Percentiles rank a stretch among this genome's conserved stretches.
phyloP scores from a whole-genome alignment of 2,888 invertebrate species.

The Drosophila phalerata region DNA sequence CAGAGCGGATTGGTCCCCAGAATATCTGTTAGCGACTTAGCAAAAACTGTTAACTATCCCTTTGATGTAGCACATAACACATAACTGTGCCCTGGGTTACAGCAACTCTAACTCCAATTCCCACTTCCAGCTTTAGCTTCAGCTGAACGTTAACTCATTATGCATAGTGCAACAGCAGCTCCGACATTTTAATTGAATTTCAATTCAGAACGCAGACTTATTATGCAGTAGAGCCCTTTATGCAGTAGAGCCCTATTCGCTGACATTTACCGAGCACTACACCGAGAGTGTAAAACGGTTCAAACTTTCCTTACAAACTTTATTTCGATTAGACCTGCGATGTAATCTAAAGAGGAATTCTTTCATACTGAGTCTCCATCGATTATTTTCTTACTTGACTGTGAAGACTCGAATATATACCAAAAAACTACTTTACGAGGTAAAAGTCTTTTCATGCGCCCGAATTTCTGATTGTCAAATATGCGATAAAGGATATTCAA shows the following conservation, averaged over 20 bases:
- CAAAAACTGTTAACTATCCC: conserved; percentile 64
- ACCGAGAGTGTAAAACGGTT: conserved; percentile 30
- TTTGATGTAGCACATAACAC: conserved; percentile 66
- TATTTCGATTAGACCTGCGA: conserved; percentile 34
- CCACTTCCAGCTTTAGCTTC: conserved; percentile 5
- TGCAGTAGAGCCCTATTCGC: conserved; percentile 12
- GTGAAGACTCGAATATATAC: too few species aligned
- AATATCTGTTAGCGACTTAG: conserved; percentile 37
- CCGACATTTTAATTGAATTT: conserved; percentile 59
- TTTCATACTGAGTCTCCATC: too few species aligned
- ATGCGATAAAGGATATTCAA: too few species aligned
- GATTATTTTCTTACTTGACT: too few species aligned
- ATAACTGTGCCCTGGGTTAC: conserved; percentile 40
- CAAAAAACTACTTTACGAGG: too few species aligned
- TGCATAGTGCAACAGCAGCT: conserved; percentile 47
- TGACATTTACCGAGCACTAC: conserved; percentile 9
- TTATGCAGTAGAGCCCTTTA: conserved; percentile 39
- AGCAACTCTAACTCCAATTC: neutral
- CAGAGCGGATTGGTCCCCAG: conserved; percentile 4
- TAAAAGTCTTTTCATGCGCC: too few species aligned
- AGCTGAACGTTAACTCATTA: conserved; percentile 61
- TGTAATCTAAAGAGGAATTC: neutral
- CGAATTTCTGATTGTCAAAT: too few species aligned
- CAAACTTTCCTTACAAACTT: conserved; percentile 13
- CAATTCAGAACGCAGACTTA: conserved; percentile 47